Percentiles rank a stretch among this genome's conserved stretches.
Conservation (phyloP, 2,113 vertebrate genomes). For the Circaetus cinerascens region DNA sequence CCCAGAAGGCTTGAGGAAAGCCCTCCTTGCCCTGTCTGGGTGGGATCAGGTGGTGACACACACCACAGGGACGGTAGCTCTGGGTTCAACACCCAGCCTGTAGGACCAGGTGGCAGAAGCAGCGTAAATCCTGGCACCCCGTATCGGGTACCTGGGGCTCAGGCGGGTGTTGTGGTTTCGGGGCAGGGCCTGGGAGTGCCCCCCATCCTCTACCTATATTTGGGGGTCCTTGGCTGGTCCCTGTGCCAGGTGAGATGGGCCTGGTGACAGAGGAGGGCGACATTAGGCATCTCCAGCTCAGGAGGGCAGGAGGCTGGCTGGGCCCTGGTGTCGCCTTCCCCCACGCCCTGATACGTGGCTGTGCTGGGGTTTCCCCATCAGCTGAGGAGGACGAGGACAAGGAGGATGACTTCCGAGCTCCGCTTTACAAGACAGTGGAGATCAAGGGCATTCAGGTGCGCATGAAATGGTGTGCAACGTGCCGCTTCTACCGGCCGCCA, state of each 20-base stretch:
- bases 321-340: too few species aligned
- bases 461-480: constrained; percentile 99
- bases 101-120: neutral
- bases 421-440: constrained; percentile 96
- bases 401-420: constrained; percentile 96
- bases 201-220: rapidly evolving
- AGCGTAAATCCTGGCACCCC: neutral
- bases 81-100: neutral
- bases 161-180: rapidly evolving
- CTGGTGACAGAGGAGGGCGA: rapidly evolving
- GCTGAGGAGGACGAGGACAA: constrained; percentile 98
- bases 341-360: rapidly evolving
- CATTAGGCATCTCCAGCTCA: rapidly evolving
- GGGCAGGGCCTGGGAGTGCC: neutral
- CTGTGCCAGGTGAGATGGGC: neutral
- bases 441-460: constrained; percentile 96
- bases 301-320: neutral
- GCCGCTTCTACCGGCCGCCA: constrained; percentile 95
- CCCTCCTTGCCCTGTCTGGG: rapidly evolving
- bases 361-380: neutral
- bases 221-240: neutral
- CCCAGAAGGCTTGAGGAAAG: rapidly evolving
- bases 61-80: rapidly evolving
- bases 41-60: neutral
- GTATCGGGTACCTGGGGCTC: rapidly evolving